These are phyloP conservation scores for Ypsolopha sequella DNA, from an alignment of 2,888 invertebrate species.

Conservation along the genomic window DNA sequence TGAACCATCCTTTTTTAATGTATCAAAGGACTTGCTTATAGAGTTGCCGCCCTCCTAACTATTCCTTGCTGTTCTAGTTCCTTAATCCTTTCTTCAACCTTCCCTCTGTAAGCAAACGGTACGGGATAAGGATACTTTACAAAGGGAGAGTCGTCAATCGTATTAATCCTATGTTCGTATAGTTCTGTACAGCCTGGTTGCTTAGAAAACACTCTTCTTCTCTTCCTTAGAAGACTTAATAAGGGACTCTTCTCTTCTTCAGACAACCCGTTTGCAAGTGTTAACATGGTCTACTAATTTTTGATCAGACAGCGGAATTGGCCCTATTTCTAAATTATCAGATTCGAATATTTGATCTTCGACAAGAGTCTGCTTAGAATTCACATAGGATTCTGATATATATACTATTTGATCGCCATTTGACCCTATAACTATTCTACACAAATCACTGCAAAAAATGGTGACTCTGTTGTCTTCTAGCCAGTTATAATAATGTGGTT, in stretches of 20 bases:
- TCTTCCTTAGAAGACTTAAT: not conserved
- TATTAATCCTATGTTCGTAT: slow-evolving; percentile 16
- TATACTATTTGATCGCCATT: not conserved
- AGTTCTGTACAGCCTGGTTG: slow-evolving; percentile 12
- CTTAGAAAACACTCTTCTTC: slow-evolving; percentile 10
- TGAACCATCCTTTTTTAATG: slow-evolving; percentile 20
- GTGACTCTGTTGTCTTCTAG: not conserved
- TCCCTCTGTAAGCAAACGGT: slow-evolving; percentile 16
- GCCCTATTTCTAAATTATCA: not conserved
- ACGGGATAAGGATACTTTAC: slow-evolving; percentile 19
- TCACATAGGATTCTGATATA: not conserved
- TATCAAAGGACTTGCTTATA: slow-evolving; percentile 23
- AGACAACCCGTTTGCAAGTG: not conserved
- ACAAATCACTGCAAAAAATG: not conserved
- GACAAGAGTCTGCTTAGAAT: not conserved
- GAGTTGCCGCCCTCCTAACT: slow-evolving; percentile 19
- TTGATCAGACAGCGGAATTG: not conserved
- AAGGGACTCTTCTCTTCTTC: not conserved
- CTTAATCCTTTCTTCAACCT: slow-evolving; percentile 18
- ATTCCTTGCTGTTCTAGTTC: slow-evolving; percentile 20
- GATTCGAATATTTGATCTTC: not conserved
- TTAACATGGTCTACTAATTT: not conserved
- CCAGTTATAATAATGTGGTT: too few relatives aligned
- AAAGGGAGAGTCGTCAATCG: slow-evolving; percentile 13
- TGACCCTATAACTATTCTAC: not conserved